These are phyloP conservation scores for Chloroclysta siterata DNA, from an alignment of 2,888 invertebrate species.

Conservation along the genomic window DNA sequence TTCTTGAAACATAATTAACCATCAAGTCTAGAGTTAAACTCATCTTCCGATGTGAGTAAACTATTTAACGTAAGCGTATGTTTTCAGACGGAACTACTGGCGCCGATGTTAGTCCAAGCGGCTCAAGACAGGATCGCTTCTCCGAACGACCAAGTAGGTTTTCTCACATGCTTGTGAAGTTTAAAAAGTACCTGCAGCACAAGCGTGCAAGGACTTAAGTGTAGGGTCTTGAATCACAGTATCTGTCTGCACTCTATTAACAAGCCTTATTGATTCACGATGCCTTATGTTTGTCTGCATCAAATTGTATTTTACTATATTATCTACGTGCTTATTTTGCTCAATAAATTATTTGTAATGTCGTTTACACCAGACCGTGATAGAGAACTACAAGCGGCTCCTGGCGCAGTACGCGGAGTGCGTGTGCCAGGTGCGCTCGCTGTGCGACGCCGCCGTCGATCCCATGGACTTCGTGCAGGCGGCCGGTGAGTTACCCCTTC, in stretches of 20 bases:
- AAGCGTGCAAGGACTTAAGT: too few species aligned
- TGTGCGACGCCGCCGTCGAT: conserved; percentile 98
- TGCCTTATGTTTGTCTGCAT: too few species aligned
- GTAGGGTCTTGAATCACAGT: too few species aligned
- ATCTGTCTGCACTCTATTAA: too few species aligned
- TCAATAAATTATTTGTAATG: too few species aligned
- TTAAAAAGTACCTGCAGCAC: not conserved
- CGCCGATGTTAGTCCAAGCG: conserved; percentile 71
- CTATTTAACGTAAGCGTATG: too few species aligned
- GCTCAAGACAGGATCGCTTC: conserved; percentile 63
- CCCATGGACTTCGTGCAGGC: conserved; percentile 97
- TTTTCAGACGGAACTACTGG: conserved; percentile 66
- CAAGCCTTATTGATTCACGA: too few species aligned
- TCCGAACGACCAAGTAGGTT: conserved; percentile 60
- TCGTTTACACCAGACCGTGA: conserved; percentile 80
- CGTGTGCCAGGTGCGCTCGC: conserved; percentile 91
- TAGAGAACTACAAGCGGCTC: conserved; percentile 96
- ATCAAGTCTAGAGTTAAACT: too few species aligned
- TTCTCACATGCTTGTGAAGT: not conserved
- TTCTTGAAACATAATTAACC: too few species aligned
- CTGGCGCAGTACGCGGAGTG: conserved; percentile 92
- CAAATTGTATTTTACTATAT: too few species aligned
- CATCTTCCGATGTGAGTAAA: not conserved
- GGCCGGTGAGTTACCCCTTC: conserved; percentile 86
- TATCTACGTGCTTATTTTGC: too few species aligned